Evolutionary conservation across 2,797 vertebrate genomes (phyloP).

Genomic region (Onychomys torridus): DNA sequence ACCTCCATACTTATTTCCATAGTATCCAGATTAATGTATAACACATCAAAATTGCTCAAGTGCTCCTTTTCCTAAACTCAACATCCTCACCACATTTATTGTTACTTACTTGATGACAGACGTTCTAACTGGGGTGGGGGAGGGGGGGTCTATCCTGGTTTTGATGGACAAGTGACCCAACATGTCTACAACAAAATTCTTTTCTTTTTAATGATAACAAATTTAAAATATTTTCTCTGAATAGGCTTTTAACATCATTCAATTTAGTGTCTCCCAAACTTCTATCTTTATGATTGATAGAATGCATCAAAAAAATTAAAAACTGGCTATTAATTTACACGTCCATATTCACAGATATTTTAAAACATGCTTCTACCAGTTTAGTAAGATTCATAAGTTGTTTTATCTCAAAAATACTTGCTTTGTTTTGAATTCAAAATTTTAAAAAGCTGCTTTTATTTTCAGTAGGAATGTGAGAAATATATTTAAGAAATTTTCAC

Average conservation of each 20-base stretch:
- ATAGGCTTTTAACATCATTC: background rate
- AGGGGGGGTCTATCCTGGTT: background rate
- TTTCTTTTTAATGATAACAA: background rate
- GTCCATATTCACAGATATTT: background rate
- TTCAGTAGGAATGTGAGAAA: background rate
- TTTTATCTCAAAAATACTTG: background rate
- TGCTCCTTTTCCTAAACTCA: background rate
- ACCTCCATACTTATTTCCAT: background rate
- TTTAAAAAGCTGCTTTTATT: background rate
- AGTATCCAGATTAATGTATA: background rate
- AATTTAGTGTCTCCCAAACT: constrained; percentile 4
- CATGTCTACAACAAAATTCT: background rate
- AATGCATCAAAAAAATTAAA: background rate
- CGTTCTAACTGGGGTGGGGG: background rate
- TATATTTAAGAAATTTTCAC: background rate
- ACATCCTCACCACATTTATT: background rate
- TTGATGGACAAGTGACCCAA: background rate
- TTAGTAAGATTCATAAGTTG: background rate
- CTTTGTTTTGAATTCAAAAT: background rate
- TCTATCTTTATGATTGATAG: background rate
- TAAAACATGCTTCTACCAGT: background rate
- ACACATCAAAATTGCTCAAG: background rate
- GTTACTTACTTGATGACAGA: background rate
- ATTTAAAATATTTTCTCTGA: background rate
- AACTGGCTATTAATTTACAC: background rate